Evolutionary conservation across 30 jellyfish, hydroid and myxozoan genomes (phyloP).

Genomic region (Pelagia noctiluca): DNA sequence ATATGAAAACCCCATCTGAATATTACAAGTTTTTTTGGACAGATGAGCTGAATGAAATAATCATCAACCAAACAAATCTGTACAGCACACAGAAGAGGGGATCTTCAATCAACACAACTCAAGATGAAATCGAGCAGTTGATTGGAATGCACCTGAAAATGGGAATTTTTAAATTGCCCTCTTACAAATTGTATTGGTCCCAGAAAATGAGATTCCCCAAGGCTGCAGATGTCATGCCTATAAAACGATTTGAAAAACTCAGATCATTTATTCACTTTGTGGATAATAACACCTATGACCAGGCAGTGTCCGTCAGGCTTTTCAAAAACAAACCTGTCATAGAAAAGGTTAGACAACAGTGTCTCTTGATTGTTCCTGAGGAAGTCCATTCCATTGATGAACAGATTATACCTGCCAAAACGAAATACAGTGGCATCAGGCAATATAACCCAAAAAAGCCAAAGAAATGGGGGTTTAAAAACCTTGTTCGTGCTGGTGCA

Average conservation of each 20-base stretch:
- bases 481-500: too few relatives aligned
- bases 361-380: slow-evolving; percentile 29
- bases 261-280: too few relatives aligned
- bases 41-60: slow-evolving; percentile 35
- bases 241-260: slow-evolving; percentile 43
- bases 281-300: slow-evolving; percentile 36
- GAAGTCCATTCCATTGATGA: too few relatives aligned
- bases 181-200: slow-evolving; percentile 43
- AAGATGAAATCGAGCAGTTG: slow-evolving; percentile 45
- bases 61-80: slow-evolving; percentile 52
- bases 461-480: too few relatives aligned
- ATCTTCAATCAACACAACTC: slow-evolving; percentile 6
- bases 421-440: too few relatives aligned
- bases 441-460: too few relatives aligned
- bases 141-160: slow-evolving; percentile 73
- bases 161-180: slow-evolving; percentile 67
- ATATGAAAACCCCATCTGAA: slow-evolving; percentile 7
- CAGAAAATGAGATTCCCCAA: slow-evolving; percentile 67
- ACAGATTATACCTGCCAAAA: too few relatives aligned
- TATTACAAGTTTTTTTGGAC: slow-evolving; percentile 33
- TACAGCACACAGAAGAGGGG: slow-evolving; percentile 61
- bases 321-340: slow-evolving; percentile 57
- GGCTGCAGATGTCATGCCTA: slow-evolving; percentile 70
- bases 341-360: slow-evolving; percentile 24
- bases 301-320: slow-evolving; percentile 22